Evolutionary conservation across 2,113 vertebrate genomes (phyloP), one percentile per base, ranked within the genome.

Genomic region (Danionella cerebrum): DNA sequence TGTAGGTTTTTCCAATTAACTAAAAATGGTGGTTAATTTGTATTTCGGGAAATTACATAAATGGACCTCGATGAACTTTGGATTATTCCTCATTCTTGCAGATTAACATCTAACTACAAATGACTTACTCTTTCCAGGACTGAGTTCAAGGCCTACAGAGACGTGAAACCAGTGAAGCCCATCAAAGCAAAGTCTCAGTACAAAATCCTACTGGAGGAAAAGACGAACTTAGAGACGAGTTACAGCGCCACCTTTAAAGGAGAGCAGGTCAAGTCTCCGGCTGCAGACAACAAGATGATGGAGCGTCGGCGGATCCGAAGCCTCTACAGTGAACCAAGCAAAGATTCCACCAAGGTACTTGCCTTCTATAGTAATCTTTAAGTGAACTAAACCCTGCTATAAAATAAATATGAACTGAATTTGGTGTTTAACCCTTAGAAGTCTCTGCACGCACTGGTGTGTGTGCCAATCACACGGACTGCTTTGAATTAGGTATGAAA

Each of bases 251-350:
- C 93, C 0, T 98, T 85, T 83, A 98, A 90, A 79, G 95, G 93
- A 11, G 93, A 98, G 80, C 87, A 90, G 81, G 91, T 74, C 42
- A 94, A 95, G 73, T 78, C 71, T 19, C 76, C 73, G 6, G 74
- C 89, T n/a, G 74, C 81, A 0, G 94, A 98, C 77, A 97, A 95
- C 84, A 98, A 97, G 85, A 60, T 84, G 70, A 64, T 84, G 18
- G 96, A 98, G 1, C 93, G 92, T 80, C 85, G 96, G 69, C 92
- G 95, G 86, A 94, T 98, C 92, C 93, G 96, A 79, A 98, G 92
- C 79, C 88, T 98, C 73, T 98, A 98, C 82, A 96, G 84, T 0
- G 94, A 98, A 31, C 94, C 93, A 9, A 85, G 89, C 80, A 95
- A 92, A 84, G 94, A 96, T 57, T 35, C 84, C 0, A 57, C 84